Base-by-base conservation (phyloP, 2,888 invertebrate genomes). In the Oithona nana region DNA sequence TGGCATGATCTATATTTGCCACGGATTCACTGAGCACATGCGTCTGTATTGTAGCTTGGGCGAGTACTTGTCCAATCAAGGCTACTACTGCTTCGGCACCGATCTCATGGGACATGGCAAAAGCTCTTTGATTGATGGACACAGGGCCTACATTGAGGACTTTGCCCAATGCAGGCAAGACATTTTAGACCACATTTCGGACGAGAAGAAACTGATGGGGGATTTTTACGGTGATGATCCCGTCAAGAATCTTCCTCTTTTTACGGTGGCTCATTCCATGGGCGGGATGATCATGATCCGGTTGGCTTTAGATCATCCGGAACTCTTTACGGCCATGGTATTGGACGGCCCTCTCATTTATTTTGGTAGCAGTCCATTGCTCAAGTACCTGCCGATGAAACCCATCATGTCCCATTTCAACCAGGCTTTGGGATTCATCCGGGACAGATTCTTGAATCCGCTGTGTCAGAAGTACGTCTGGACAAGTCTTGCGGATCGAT, bases 51-150 rank as follows among this genome's bases (percentile, higher is more conserved):
- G 67, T 16, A 65, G 66, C 3, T 51, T 69, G 2, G 68, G 68
- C 1, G 29, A 62, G 51, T 28, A 28, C 4, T 57, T 69, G 55
- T 65, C 65, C 1, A 56, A 62, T 6, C 52, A 66, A 49, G 65
- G 65, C 29, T 66, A 66, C 51, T 65, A 64, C 13, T 68, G 67
- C 1, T 66, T 69, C 58, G 66, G 68, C 31, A 68, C 68, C 57
- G 69, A 69, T 51, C 68, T 68, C 58, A 64, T 72, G 66, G 75
- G 75, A n/a, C 74, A 75, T 68, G 75, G 75, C 3, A 70, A 70
- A 63, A 75, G 74, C 54, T 6, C 6, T 39, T 11, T 11, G 39
- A 16, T 39, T 20, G 54, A 54, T 16, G 54, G 54, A 26, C 22
- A 24, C 4, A 20, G 54, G 3, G 54, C 54, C 26, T 54, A 24